A percentile compares a stretch with the other conserved stretches of the same genome.
phyloP scores from a whole-genome alignment of 2,888 invertebrate genomes.

The Andricus quercusramuli region DNA sequence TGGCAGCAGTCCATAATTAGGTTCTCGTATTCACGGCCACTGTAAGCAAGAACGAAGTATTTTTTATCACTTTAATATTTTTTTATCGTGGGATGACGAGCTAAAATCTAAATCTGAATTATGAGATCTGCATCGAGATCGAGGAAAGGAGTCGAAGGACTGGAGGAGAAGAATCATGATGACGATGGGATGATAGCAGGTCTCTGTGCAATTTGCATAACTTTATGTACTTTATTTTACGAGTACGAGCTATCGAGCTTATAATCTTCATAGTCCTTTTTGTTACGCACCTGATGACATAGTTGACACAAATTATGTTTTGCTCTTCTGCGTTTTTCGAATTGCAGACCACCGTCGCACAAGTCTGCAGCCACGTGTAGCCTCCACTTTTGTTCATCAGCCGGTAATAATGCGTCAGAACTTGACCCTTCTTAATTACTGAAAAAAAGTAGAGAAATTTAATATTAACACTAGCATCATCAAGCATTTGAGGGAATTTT shows the following conservation, averaged over 20 bases:
- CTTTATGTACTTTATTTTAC: constrained; percentile 8
- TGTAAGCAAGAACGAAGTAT: constrained; percentile 76
- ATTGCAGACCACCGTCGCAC: constrained; percentile 97
- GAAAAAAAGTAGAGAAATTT: constrained; percentile 76
- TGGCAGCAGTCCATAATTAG: constrained; percentile 97
- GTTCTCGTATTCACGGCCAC: constrained; percentile 93
- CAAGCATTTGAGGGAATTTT: no score
- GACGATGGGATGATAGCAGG: background rate
- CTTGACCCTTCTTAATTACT: constrained; percentile 98
- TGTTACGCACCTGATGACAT: constrained; percentile 91
- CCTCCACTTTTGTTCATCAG: constrained; percentile 98
- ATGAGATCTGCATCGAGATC: constrained; percentile 10
- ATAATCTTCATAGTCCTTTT: constrained; percentile 13
- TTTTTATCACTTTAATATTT: constrained; percentile 8
- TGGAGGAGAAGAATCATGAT: constrained; percentile 29
- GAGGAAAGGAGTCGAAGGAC: constrained; percentile 30
- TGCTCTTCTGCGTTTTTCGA: constrained; percentile 98
- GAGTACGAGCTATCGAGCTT: constrained; percentile 8
- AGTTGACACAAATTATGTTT: constrained; percentile 98
- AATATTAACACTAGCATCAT: background rate
- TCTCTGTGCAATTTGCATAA: constrained; percentile 30
- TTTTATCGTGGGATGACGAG: background rate
- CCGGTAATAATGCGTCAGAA: constrained; percentile 96
- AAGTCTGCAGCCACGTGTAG: constrained; percentile 97
- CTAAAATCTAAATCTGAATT: constrained; percentile 33